Evolutionary conservation across 2,113 vertebrate genomes (phyloP).

Genomic region (Vombatus ursinus): DNA sequence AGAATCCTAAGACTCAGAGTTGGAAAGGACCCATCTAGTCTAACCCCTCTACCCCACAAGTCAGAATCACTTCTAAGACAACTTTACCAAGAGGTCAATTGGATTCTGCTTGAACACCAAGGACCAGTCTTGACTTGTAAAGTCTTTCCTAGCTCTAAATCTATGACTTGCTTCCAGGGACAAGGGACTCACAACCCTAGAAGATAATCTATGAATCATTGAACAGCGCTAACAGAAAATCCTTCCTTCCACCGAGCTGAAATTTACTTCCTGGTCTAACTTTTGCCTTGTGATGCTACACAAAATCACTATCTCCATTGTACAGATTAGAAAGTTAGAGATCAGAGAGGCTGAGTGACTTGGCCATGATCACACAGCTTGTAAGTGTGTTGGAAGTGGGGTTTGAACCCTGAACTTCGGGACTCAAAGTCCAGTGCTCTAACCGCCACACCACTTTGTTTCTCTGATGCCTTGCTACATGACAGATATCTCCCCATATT

Average conservation of each 20-base stretch:
- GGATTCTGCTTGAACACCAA: not conserved
- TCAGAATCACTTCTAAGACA: not conserved
- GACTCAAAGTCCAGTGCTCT: not conserved
- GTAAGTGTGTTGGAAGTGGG: not conserved
- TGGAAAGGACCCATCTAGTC: not conserved
- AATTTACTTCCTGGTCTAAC: not conserved
- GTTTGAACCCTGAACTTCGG: not conserved
- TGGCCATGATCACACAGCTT: not conserved
- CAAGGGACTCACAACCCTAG: not conserved
- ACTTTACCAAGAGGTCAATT: not conserved
- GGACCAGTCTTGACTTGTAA: not conserved
- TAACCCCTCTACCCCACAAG: not conserved
- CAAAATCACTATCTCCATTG: not conserved
- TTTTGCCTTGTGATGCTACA: not conserved
- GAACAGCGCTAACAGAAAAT: not conserved
- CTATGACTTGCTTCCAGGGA: not conserved
- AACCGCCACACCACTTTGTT: not conserved
- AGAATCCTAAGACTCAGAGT: not conserved
- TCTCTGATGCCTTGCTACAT: not conserved
- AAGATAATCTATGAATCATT: not conserved
- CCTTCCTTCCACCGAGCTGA: not conserved
- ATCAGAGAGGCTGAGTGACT: not conserved
- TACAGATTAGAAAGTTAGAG: not conserved
- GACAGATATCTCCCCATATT: not conserved
- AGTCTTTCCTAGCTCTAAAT: not conserved